phyloP scores from a whole-genome alignment of 2,113 vertebrate genomes.

The Syrrhaptes paradoxus region DNA sequence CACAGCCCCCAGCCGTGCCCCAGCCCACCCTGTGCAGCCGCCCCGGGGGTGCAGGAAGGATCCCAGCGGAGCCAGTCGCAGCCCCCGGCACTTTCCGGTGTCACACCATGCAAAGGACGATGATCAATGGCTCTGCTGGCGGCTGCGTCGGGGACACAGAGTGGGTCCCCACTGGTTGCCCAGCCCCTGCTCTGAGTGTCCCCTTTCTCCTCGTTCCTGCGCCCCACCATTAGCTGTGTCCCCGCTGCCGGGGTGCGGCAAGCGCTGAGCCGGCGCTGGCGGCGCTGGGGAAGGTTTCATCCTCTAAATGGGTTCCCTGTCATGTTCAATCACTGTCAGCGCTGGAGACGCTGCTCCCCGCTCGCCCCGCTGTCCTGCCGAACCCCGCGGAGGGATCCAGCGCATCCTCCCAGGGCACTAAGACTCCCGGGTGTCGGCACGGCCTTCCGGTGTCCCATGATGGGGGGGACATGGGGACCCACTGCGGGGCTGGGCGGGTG shows the following conservation, averaged over 20 bases:
- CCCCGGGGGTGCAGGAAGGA: not conserved
- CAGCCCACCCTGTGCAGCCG: not conserved
- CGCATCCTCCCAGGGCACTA: fast-evolving
- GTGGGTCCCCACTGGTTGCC: not conserved
- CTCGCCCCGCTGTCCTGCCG: not conserved
- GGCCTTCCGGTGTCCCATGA: not conserved
- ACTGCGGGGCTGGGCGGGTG: not conserved
- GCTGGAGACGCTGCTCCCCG: not conserved
- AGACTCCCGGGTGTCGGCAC: not conserved
- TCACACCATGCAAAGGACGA: not conserved
- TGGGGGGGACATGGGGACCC: not conserved
- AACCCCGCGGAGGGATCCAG: not conserved
- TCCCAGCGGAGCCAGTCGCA: not conserved
- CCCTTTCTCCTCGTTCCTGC: not conserved
- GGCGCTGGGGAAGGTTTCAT: not conserved
- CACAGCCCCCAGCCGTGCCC: fast-evolving
- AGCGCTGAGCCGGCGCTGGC: constrained; percentile 1
- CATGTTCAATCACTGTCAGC: constrained; percentile 51
- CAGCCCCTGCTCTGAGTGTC: not conserved
- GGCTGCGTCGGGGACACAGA: not conserved
- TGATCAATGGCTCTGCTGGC: not conserved
- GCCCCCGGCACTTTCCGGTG: not conserved
- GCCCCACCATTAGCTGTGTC: not conserved
- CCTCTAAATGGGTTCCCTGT: constrained; percentile 59
- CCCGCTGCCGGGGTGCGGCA: not conserved